Percentiles rank a stretch among this genome's conserved stretches.
Conservation (phyloP, 2,888 invertebrate genomes). For the Parasteatoda lunata region DNA sequence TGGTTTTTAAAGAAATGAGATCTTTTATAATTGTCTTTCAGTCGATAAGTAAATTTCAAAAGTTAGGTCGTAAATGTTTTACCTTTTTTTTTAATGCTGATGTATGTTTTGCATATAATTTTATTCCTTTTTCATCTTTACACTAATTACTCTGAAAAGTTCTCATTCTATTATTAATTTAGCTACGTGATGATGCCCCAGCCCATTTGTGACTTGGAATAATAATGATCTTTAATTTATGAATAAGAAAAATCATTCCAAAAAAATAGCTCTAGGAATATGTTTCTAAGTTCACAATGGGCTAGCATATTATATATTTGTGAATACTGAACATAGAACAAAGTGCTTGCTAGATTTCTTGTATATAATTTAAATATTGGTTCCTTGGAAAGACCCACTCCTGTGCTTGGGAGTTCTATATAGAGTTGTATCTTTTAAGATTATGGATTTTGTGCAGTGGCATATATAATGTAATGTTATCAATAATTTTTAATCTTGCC, state of each 20-base stretch:
- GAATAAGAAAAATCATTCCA: conserved; percentile 51
- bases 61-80: conserved; percentile 5
- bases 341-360: conserved; percentile 63
- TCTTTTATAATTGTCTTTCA: not conserved
- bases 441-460: conserved; percentile 28
- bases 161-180: conserved; percentile 20
- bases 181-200: conserved; percentile 29
- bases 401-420: conserved; percentile 34
- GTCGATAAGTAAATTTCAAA: not conserved
- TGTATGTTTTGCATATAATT: conserved; percentile 11
- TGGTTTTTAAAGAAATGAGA: not conserved
- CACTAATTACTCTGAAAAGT: conserved; percentile 15
- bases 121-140: not conserved
- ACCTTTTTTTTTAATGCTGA: conserved; percentile 14
- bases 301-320: conserved; percentile 47
- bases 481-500: not conserved
- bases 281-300: conserved; percentile 33
- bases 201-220: conserved; percentile 44
- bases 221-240: conserved; percentile 48
- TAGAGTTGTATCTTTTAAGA: conserved; percentile 32
- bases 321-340: conserved; percentile 65
- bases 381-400: conserved; percentile 41
- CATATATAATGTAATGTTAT: conserved; percentile 33
- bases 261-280: conserved; percentile 43
- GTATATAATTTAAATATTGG: conserved; percentile 60